Base-by-base conservation (phyloP, 1,140 invertebrate genomes). In the Paraescarpia echinospica region DNA sequence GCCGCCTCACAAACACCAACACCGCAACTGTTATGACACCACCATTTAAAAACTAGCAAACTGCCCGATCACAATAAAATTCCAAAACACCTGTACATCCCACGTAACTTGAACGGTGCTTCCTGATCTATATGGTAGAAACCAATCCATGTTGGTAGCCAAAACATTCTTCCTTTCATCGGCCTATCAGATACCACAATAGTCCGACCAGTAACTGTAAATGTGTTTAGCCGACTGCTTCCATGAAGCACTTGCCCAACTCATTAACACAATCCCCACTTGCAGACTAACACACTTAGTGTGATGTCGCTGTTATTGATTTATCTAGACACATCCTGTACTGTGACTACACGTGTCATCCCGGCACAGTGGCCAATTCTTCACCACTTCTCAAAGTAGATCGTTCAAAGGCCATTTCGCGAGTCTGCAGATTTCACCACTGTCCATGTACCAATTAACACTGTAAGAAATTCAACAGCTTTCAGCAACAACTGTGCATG, bases 21-120 rank as follows among this genome's bases (percentile, higher is more conserved):
- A 31, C 77, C 31, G 51, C 34, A 31, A 33, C 88, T 33, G 18
- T 89, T 33, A 92, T 0, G 31, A 33, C 33, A 35, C 48, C 18
- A 33, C 14, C 59, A 77, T 31, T 27, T 22, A 6, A 77, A 77
- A 22, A 77, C 18, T 18, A 51, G 48, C 48, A 92, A 12, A n/a
- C 91, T 51, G n/a, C 33, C 33, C 35, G 91, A 89, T 33, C n/a
- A 33, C 33, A 90, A 90, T 35, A n/a, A 34, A 35, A 90, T 90
- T 34, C 8, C 14, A 35, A 90, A 90, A 89, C 89, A 41, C 89
- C 59, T 77, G 22, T 2, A 77, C 22, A 27, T 77, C 2, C 59
- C 12, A 77, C 9, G 12, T 77, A 18, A 77, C 8, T 18, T 77
- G 59, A 27, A 77, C 18, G 22, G 59, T 77, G 59, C 59, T 14